Base-by-base conservation (phyloP, 2,888 invertebrate genomes). In the Lymantria monacha region DNA sequence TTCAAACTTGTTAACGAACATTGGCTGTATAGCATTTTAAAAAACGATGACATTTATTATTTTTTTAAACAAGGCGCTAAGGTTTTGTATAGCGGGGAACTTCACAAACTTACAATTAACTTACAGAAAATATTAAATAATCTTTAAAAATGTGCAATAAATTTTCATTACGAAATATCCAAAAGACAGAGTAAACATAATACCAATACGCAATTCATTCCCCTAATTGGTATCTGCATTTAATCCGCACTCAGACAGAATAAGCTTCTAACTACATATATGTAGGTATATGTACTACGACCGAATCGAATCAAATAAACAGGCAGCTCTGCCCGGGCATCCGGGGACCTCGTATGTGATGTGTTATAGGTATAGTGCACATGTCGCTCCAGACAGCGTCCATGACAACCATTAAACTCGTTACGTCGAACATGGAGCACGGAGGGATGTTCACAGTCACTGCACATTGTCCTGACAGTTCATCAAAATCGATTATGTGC, bases 331-430 rank as follows among this genome's bases (percentile, higher is more conserved):
- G 44, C 49, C 53, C 53, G 53, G 53, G 46, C 9, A 44, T 49
- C 49, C 53, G 49, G 53, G 22, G 30, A 40, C 41, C 44, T 53
- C 46, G 49, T 49, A 40, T 42, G 15, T 5, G 14, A n/a, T n/a
- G 5, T 22, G 22, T 22, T 22, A 36, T 37, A 36, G 14, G n/a
- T 43, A 13, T 43, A 43, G 41, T 31, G 42, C 49, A 49, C 33
- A 49, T 44, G 44, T 44, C 44, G 45, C 49, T 44, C 51, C 63
- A 14, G 62, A 49, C 63, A 53, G 54, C 51, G 46, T 47, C 61
- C 68, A 67, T 67, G 68, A 59, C 68, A 61, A 63, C 68, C 66
- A 53, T 63, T 57, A 59, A 59, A 53, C 49, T 63, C 59, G 55
- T 61, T 59, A 57, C 53, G 49, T 41, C 52, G 46, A 12, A 42